Percentiles rank a stretch among this genome's conserved stretches.
phyloP scores from a whole-genome alignment of 2,113 vertebrate genomes.

The Cyrtonyx montezumae region DNA sequence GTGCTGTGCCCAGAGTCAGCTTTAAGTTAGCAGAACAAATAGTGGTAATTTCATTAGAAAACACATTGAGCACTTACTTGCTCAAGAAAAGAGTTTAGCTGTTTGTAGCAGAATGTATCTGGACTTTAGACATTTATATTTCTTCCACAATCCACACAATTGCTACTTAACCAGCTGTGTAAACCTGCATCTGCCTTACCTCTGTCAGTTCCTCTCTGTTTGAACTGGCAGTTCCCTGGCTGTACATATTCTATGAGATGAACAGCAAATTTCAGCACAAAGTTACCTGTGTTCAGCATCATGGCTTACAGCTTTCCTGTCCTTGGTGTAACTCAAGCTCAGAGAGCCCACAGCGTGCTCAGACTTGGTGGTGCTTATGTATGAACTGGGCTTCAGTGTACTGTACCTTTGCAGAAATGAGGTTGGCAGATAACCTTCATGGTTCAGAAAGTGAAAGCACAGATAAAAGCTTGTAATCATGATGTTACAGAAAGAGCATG shows the following conservation, averaged over 20 bases:
- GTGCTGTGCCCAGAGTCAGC: background rate
- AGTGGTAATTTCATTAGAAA: constrained; percentile 28
- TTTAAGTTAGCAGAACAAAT: constrained; percentile 31
- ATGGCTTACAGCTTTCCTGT: background rate
- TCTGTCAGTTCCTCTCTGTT: background rate
- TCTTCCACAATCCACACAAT: background rate
- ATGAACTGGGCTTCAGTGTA: background rate
- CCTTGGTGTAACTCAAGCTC: background rate
- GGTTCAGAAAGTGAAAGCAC: background rate
- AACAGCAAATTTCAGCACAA: background rate
- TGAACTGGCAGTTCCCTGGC: background rate
- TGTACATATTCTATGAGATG: background rate
- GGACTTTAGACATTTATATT: constrained; percentile 28
- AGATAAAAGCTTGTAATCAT: constrained; percentile 3
- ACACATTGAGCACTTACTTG: background rate
- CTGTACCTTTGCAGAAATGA: background rate
- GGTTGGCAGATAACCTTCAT: background rate
- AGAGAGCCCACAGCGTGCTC: background rate
- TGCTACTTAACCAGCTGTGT: background rate
- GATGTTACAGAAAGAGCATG: background rate
- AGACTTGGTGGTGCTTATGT: background rate
- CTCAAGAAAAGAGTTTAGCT: background rate
- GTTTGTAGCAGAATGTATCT: background rate
- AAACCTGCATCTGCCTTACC: background rate
- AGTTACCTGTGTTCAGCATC: background rate